Evolutionary conservation across 2,888 invertebrate species (phyloP), one percentile per base, ranked within the genome.

Genomic region (Byasa hedistus): DNA sequence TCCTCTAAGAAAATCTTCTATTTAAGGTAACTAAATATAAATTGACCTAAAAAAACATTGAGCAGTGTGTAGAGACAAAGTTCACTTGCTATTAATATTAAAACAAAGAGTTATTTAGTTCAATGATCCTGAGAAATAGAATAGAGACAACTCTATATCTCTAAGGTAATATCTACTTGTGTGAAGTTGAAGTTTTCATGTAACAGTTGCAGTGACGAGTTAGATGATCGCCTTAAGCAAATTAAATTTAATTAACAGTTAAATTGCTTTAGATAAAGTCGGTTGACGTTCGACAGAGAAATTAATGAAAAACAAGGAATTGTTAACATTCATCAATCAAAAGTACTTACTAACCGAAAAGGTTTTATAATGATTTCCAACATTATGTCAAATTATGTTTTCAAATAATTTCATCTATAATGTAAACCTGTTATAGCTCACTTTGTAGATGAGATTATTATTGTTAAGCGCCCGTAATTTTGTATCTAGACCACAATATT

Each of bases 1-100:
- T 78, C 76, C 74, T 74, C 73, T 74, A 78, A 76, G 73, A 73
- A 77, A 73, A 70, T 73, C 79, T 74, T 55, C 75, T 68, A 69
- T 71, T 63, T 57, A 69, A 77, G 76, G 84, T 85, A 66, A 61
- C 61, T 62, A 62, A 61, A 61, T 48, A 48, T 24, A 39, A 57
- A 52, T 57, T 57, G 12, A 57, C 55, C 64, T 62, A 65, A 66
- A 66, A 8, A 58, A 66, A 62, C 58, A 58, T 66, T 66, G 62
- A 66, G 66, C 66, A 66, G 64, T 58, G 22, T 24, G 32, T 24
- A 62, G 51, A 61, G 32, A 54, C 62, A 60, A 68, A 68, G 61
- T 69, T 65, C 61, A 62, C 69, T 68, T 69, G 57, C 62, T 68
- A 68, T 48, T 69, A 57, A 68, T 71, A 72, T 74, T 57, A 57